Base-by-base conservation (phyloP, 1,140 invertebrate species). In the Campoletis sonorensis region DNA sequence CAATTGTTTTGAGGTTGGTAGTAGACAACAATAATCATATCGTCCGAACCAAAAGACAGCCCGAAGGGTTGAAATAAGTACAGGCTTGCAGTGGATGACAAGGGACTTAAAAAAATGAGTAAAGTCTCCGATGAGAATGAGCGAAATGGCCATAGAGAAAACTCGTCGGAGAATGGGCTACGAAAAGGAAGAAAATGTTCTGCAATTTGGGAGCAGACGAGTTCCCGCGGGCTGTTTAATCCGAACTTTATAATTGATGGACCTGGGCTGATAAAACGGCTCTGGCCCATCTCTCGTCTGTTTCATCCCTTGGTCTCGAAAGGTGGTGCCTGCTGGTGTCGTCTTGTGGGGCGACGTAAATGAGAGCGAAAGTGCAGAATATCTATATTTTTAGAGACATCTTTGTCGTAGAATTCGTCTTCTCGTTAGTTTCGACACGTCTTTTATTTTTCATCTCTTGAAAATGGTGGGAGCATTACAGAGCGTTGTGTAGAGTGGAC, bases 181-280 rank as follows among this genome's bases (percentile, higher is more conserved):
- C 51, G 70, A 49, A 72, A 37, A 15, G 3, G 27, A 37, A 37
- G 68, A 33, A 21, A 45, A 10, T 11, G 0, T 26, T 21, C 16
- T 75, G 45, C 49, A 75, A 75, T 75, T 75, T 15, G 45, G 72
- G 58, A n/a, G n/a, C n/a, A 75, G 72, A 75, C 49, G 26, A 21
- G 11, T 11, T 40, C 51, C 76, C 58, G 76, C 58, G 33, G 76
- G 58, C 64, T 45, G 58, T 79, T 64, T 79, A 79, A 79, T 79
- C 76, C 76, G 58, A 79, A 79, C 76, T 79, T 79, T 79, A 79
- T 79, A 79, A 79, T 79, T 79, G 76, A 79, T 79, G 76, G 40
- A 67, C 76, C 76, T 13, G 33, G 16, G 33, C 76, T 68, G 76
- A 68, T 79, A 79, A 64, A 54, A 54, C 8, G 51, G 51, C 51